Evolutionary conservation across 2,797 vertebrate genomes (phyloP), one percentile per base, ranked within the genome.

Genomic region (Gastrophryne carolinensis): DNA sequence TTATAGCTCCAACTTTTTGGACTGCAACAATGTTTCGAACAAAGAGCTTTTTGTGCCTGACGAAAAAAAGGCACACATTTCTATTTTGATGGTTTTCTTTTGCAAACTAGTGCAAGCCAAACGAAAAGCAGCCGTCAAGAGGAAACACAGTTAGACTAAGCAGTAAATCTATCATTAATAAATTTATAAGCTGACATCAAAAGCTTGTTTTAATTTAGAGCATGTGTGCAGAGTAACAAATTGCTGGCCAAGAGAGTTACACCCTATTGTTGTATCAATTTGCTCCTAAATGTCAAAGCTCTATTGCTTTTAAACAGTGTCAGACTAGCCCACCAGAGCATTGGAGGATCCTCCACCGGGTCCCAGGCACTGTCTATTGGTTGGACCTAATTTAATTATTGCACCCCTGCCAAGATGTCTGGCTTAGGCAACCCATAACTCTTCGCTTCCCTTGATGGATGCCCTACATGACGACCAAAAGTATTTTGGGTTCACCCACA

Each of bases 121-220:
- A 77, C 79, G 80, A 75, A 86, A 84, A 87, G 82, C 82, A 82
- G 86, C 80, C 89, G 87, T 87, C 85, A 86, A 88, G 87, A 90
- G 69, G 83, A 87, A 90, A 90, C 85, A 87, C 89, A 90, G 87
- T 89, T 75, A 67, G 81, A 84, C 85, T 81, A 77, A 39, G 77
- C 84, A 86, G 83, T 88, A 88, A 87, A 87, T 86, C 85, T 86
- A 83, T 83, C 83, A 86, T 87, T 90, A 91, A 92, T 89, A 91
- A 90, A 90, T 89, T 90, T 88, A 85, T 84, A 84, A 83, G 77
- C 81, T 75, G 86, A 89, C 88, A 88, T 91, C 87, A 91, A 88
- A 89, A 85, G 12, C 56, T 57, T 34, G 17, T 47, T 82, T 86
- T 91, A 91, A 94, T 92, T 90, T 87, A 87, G 91, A 91, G 86